Evolutionary conservation across 92 coral and sea anemone species (phyloP), one percentile per base, ranked within the genome.

Genomic region (Porites cylindrica): DNA sequence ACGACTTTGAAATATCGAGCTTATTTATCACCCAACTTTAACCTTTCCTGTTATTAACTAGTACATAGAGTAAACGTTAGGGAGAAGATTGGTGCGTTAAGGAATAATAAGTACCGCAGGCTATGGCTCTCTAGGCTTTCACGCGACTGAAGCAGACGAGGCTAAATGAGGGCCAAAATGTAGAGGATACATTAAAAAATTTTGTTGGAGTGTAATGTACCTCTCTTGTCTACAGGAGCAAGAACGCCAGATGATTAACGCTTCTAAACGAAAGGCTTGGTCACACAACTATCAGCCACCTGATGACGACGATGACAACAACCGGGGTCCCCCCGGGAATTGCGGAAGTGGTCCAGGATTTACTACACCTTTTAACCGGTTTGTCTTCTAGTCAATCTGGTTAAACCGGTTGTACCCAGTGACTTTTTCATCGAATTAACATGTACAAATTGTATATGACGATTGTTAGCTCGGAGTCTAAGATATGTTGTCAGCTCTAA

Each of bases 271-370:
- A 8, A 85, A 85, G 59, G 66, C 77, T 20, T 67, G 77, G 78
- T 77, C 77, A 59, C 70, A 90, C 88, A 14, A 59, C 66, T 70
- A 87, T 68, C 90, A 66, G 21, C 87, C 89, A n/a, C 90, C 92
- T 79, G 90, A 87, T 58, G 89, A 81, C 50, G 86, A 93, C 72
- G 97, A 92, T 20, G 94, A 96, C 56, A 92, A 79, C 17, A 86
- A 56, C 76, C 84, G 78, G 23, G 95, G 96, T 73, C 98, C 99
- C 21, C 92, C 96, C 6, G 96, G 96, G 70, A 91, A 90, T 88
- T 96, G 99, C 79, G 99, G 98, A 7, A 70, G 96, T 18, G 99
- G 98, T 18, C 89, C 96, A 20, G 96, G 94, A 13, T 93, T 91
- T 85, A 38, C 91, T 17, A 87, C 98, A 21, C 99, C 99, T 24